Evolutionary conservation across 1,140 invertebrate genomes (phyloP).

Genomic region (Ips typographus): DNA sequence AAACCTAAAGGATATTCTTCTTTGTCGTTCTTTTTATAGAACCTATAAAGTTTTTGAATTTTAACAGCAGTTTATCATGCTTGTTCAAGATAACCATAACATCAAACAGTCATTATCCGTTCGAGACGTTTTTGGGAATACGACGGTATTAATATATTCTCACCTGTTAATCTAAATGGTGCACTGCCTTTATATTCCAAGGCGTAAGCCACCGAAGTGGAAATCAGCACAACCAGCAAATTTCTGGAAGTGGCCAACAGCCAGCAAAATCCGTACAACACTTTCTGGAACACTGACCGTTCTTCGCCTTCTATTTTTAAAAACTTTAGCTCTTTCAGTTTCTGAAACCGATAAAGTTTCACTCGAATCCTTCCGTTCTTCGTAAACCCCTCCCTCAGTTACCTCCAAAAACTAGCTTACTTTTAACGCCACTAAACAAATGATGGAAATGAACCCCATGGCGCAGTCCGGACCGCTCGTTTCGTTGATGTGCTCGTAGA

Average conservation of each 20-base stretch:
- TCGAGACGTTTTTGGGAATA: too few relatives aligned
- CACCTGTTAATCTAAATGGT: slow-evolving; percentile 70
- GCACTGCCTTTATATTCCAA: slow-evolving; percentile 62
- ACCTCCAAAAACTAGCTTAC: slow-evolving; percentile 50
- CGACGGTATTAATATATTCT: background rate
- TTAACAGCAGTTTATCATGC: background rate
- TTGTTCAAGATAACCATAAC: background rate
- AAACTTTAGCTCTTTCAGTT: slow-evolving; percentile 68
- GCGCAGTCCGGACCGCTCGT: slow-evolving; percentile 67
- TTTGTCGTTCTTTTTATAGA: too few relatives aligned
- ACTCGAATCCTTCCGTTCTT: background rate
- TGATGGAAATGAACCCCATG: slow-evolving; percentile 67
- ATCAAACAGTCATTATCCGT: slow-evolving; percentile 1
- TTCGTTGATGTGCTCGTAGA: slow-evolving; percentile 68
- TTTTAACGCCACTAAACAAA: slow-evolving; percentile 66
- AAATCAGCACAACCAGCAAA: slow-evolving; percentile 73
- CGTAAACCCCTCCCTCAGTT: background rate
- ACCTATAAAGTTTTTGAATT: background rate
- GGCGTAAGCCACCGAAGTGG: slow-evolving; percentile 64
- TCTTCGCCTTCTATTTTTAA: slow-evolving; percentile 53
- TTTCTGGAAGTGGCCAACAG: slow-evolving; percentile 76
- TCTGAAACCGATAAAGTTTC: slow-evolving; percentile 55
- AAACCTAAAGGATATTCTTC: too few relatives aligned
- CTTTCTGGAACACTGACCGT: slow-evolving; percentile 52
- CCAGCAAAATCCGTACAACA: slow-evolving; percentile 63